A percentile compares a stretch with the other conserved stretches of the same genome.
These are phyloP conservation scores for Noctua comes DNA, from an alignment of 2,888 invertebrate species.

Conservation along the genomic window DNA sequence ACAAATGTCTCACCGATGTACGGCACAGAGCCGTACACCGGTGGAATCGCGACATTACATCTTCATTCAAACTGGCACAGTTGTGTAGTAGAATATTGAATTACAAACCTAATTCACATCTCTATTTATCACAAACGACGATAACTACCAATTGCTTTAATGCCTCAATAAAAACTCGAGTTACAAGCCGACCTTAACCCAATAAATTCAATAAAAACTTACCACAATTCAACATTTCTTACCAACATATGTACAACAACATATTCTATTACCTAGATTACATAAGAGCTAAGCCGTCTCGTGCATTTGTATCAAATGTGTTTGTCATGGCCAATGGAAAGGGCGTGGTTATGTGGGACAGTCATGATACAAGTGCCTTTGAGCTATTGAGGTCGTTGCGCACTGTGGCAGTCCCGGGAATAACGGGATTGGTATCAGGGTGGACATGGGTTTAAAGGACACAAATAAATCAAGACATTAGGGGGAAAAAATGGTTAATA, in stretches of 20 bases:
- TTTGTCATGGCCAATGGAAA: conserved; percentile 58
- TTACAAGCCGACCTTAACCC: not conserved
- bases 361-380: conserved; percentile 18
- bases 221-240: not conserved
- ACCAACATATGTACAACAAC: not conserved
- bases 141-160: not conserved
- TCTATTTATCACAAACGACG: not conserved
- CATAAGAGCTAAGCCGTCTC: conserved; percentile 30
- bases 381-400: conserved; percentile 24
- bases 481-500: too few relatives aligned
- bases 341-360: conserved; percentile 54
- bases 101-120: not conserved
- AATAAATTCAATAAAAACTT: conserved; percentile 25
- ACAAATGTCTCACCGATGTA: too few relatives aligned
- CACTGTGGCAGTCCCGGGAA: conserved; percentile 23
- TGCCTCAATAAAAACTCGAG: not conserved
- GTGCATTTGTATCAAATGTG: conserved; percentile 52
- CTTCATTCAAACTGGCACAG: not conserved
- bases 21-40: too few relatives aligned
- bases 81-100: not conserved
- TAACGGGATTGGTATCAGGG: not conserved
- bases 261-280: conserved; percentile 26
- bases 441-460: not conserved
- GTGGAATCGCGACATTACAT: not conserved
- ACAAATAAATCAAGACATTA: too few relatives aligned